Percentiles rank a stretch among this genome's conserved stretches.
phyloP scores from a whole-genome alignment of 2,797 vertebrate species.

The Momotus momota region DNA sequence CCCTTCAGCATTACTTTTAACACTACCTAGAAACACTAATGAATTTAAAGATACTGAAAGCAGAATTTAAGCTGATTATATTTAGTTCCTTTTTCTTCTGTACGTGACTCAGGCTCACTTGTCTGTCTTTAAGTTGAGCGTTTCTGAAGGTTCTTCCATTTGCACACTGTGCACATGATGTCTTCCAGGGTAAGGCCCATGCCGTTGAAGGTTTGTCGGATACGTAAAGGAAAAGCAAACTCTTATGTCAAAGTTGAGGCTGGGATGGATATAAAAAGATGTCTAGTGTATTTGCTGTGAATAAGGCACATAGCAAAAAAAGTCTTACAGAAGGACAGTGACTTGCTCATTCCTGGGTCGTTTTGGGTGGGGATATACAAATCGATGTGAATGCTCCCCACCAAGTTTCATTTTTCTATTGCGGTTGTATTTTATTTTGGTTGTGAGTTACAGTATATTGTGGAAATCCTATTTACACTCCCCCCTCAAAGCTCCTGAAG shows the following conservation, averaged over 20 bases:
- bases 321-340: neutral
- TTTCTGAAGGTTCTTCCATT: neutral
- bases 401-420: neutral
- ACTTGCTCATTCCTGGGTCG: neutral
- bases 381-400: neutral
- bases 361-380: neutral
- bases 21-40: constrained; percentile 1
- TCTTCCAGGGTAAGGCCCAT: neutral
- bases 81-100: neutral
- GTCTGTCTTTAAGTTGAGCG: neutral
- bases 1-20: constrained; percentile 9
- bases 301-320: neutral
- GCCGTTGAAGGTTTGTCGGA: neutral
- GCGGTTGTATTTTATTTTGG: neutral
- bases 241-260: neutral
- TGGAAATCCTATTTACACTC: neutral
- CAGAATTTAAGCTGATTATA: constrained; percentile 1
- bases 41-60: neutral
- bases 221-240: neutral
- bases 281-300: neutral
- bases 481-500: neutral
- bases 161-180: neutral
- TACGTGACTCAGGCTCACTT: neutral
- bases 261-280: neutral
- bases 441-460: neutral